These are phyloP conservation scores for Cryptoprocta ferox DNA, from an alignment of 2,797 vertebrate species.

Conservation along the genomic window DNA sequence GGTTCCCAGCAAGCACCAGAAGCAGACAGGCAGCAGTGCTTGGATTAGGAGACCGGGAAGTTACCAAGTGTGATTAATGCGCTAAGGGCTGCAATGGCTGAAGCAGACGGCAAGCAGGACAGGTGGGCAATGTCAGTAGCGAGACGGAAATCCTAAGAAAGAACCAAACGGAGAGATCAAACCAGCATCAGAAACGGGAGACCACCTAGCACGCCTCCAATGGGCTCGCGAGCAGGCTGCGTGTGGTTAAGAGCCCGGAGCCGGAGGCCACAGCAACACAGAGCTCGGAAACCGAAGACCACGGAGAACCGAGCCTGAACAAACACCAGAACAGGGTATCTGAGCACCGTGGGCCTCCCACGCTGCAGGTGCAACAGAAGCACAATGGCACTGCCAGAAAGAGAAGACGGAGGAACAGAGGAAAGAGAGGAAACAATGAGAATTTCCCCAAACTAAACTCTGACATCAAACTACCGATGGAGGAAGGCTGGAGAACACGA, in stretches of 20 bases:
- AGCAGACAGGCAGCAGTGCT: background rate
- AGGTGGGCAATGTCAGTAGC: fast-evolving
- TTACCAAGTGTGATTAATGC: no score
- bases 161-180: background rate
- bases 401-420: background rate
- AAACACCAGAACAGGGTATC: background rate
- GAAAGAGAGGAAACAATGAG: background rate
- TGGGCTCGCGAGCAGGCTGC: background rate
- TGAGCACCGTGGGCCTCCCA: background rate
- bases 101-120: no score
- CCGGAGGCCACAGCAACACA: background rate
- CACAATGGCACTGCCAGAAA: background rate
- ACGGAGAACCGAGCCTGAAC: background rate
- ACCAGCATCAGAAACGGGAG: background rate
- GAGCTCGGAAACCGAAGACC: background rate
- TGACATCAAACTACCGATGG: background rate
- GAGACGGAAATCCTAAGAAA: no score
- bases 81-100: background rate
- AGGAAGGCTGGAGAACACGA: background rate
- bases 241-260: no score
- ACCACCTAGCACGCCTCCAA: background rate
- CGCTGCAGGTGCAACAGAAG: no score
- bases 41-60: background rate
- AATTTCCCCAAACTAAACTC: background rate
- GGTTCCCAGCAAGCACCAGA: background rate